Evolutionary conservation across 2,888 invertebrate genomes (phyloP), one percentile per base, ranked within the genome.

Genomic region (Liopterus haemorrhoidalis): DNA sequence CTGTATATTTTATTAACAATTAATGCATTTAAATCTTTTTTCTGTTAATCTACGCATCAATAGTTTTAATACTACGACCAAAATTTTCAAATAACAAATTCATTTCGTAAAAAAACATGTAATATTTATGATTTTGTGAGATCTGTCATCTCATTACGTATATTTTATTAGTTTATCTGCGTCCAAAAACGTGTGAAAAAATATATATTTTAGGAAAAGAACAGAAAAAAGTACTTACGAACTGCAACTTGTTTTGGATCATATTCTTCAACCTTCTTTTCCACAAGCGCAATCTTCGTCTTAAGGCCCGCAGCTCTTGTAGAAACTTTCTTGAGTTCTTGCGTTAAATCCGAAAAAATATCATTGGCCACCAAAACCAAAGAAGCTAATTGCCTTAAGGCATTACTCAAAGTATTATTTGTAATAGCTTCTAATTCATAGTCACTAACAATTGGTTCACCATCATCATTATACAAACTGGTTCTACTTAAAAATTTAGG

Each of bases 181-280:
- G 41, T n/a, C 14, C 36, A 39, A 47, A 40, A 48, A 37, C 37
- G n/a, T n/a, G n/a, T n/a, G n/a, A n/a, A n/a, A n/a, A n/a, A n/a
- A n/a, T n/a, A n/a, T n/a, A n/a, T n/a, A n/a, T n/a, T n/a, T n/a
- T n/a, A n/a, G n/a, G 12, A 31, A 49, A 22, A 49, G 22, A 25
- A 14, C 48, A 49, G 52, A 41, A 51, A 54, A 54, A 41, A 50
- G 41, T 74, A 92, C 92, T 92, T 75, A 92, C 92, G 91, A 76
- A 92, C 90, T 82, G 89, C 81, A 66, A 91, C 86, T 70, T 82
- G 83, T 75, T 88, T 90, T 49, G 92, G 90, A 70, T 92, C 88
- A 70, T 80, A 83, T 52, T 74, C 72, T 59, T 75, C 75, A 59
- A 89, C 82, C 59, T 78, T 75, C 56, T 78, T 78, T 63, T 83